These are phyloP conservation scores for Notarius quadriscutis DNA, from an alignment of 2,113 vertebrate species.

Conservation along the genomic window DNA sequence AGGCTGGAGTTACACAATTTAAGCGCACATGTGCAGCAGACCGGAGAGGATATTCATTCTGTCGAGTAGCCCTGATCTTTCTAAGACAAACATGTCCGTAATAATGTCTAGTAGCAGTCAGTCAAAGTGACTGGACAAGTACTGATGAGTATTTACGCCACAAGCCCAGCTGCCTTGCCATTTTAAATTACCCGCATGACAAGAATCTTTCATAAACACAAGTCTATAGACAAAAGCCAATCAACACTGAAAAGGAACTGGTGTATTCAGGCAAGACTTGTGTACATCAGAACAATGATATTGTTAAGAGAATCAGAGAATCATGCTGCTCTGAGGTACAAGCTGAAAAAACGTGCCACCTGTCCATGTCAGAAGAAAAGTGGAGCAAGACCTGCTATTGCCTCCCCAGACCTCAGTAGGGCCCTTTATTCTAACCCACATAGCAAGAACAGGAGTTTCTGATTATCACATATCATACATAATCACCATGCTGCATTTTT, in stretches of 20 bases:
- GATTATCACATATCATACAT: conserved; percentile 86
- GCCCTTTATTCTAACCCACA: conserved; percentile 78
- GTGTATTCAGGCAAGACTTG: neutral
- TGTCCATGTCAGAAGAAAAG: conserved; percentile 55
- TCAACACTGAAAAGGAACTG: neutral
- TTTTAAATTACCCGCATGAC: neutral
- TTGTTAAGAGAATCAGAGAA: neutral
- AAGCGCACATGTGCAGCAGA: conserved; percentile 41
- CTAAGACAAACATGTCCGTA: conserved; percentile 22
- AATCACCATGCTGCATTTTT: conserved; percentile 75
- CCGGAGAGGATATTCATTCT: conserved; percentile 20
- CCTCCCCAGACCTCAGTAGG: conserved; percentile 60
- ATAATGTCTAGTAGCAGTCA: conserved; percentile 22
- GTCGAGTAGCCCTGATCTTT: conserved; percentile 13
- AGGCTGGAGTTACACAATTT: conserved; percentile 31
- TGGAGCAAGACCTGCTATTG: conserved; percentile 60
- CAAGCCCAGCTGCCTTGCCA: neutral
- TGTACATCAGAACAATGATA: neutral
- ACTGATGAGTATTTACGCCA: neutral
- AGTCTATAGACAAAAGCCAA: neutral
- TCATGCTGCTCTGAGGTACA: conserved; percentile 54
- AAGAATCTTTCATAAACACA: neutral
- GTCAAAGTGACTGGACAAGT: conserved; percentile 10
- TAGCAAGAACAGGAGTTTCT: conserved; percentile 81
- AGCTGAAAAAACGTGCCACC: conserved; percentile 57